Percentiles rank a stretch among this genome's conserved stretches.
These are phyloP conservation scores for Ganaspis sp. DNA, from an alignment of 1,140 invertebrate species.

Conservation along the genomic window DNA sequence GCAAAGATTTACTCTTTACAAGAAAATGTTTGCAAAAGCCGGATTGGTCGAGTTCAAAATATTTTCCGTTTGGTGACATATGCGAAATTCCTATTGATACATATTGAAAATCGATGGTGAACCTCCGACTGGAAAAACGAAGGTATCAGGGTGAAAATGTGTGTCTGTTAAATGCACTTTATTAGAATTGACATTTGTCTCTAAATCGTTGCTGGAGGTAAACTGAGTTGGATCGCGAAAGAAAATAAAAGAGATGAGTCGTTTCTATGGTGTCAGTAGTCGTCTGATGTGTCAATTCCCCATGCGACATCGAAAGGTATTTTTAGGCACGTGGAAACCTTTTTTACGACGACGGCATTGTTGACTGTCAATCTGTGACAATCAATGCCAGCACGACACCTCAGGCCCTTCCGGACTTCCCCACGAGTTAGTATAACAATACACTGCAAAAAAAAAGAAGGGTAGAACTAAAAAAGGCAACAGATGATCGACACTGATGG, in stretches of 20 bases:
- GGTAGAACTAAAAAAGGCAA: conserved; percentile 1
- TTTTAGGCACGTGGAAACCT: conserved; percentile 24
- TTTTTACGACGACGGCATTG: conserved; percentile 20
- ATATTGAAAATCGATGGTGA: neutral
- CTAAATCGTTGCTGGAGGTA: conserved; percentile 5
- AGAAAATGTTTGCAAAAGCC: too few species aligned
- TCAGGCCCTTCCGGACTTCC: conserved; percentile 23
- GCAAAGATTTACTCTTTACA: too few species aligned
- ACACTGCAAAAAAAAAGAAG: neutral
- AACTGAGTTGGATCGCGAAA: conserved; percentile 4
- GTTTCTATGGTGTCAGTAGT: conserved; percentile 15
- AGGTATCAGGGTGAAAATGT: neutral
- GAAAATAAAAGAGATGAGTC: conserved; percentile 7
- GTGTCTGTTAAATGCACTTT: conserved; percentile 2
- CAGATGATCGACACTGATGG: conserved; percentile 19
- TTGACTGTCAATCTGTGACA: conserved; percentile 30
- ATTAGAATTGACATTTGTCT: conserved; percentile 24
- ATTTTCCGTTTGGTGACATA: too few species aligned
- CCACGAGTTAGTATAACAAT: neutral
- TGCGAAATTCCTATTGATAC: too few species aligned
- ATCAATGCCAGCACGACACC: conserved; percentile 24
- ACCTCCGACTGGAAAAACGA: neutral
- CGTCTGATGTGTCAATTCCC: conserved; percentile 24
- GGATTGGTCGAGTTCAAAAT: too few species aligned
- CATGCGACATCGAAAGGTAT: conserved; percentile 11